These are phyloP conservation scores for Euphonia xanthogaster DNA, from an alignment of 2,797 vertebrate species.

Conservation along the genomic window DNA sequence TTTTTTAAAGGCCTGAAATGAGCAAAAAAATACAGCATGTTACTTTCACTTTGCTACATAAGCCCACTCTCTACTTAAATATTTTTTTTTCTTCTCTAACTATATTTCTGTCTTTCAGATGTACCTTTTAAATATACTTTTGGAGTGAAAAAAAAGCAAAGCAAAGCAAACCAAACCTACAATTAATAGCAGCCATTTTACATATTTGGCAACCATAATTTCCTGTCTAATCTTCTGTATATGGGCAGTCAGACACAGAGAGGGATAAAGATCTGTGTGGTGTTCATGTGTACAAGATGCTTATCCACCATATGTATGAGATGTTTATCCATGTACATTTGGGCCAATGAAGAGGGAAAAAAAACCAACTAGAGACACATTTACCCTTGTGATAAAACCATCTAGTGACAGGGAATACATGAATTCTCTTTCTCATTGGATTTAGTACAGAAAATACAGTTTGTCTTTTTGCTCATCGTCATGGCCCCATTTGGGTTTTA, in stretches of 20 bases:
- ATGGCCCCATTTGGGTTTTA: neutral
- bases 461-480: neutral
- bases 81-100: neutral
- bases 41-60: neutral
- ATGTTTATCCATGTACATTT: neutral
- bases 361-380: neutral
- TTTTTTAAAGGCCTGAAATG: constrained; percentile 81
- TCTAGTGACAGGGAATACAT: neutral
- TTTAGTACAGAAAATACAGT: neutral
- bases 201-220: neutral
- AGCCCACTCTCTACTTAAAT: neutral
- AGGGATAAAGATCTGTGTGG: neutral
- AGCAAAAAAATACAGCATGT: neutral
- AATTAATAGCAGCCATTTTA: neutral
- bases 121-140: neutral
- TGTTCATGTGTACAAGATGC: neutral
- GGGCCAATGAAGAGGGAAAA: neutral
- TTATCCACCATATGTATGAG: neutral
- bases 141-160: neutral
- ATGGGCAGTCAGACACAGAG: neutral
- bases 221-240: neutral
- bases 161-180: neutral
- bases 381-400: neutral
- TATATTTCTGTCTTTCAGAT: neutral
- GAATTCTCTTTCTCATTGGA: neutral